Conservation (phyloP, 2,113 vertebrate genomes). For the Caretta caretta region DNA sequence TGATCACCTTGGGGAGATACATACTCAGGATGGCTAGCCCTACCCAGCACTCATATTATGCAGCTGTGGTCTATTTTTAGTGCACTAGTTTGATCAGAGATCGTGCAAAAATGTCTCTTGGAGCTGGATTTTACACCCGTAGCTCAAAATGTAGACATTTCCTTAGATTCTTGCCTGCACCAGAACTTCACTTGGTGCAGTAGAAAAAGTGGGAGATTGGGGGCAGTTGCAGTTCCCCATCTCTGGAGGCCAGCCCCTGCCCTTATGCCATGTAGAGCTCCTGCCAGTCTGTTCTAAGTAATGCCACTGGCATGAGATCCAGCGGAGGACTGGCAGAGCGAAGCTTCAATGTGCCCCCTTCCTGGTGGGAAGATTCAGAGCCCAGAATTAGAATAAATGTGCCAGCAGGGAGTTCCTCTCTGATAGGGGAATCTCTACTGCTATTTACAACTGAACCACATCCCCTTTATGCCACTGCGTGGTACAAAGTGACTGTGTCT, state of each 20-base stretch:
- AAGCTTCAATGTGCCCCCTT: rapidly evolving
- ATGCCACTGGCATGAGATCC: rapidly evolving
- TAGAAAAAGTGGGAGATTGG: background rate
- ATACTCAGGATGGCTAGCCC: no score
- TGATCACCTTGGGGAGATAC: no score
- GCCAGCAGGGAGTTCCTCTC: background rate
- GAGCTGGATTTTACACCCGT: no score
- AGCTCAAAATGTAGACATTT: no score
- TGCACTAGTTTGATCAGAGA: no score
- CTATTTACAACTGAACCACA: background rate
- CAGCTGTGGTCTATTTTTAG: no score
- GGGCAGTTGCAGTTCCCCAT: background rate
- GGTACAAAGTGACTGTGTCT: background rate
- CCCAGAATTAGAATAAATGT: background rate
- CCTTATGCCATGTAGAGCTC: background rate
- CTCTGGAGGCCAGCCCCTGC: no score
- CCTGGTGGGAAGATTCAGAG: background rate
- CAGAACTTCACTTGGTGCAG: background rate
- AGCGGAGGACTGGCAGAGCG: background rate
- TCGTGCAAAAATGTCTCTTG: no score
- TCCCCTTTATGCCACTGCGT: rapidly evolving
- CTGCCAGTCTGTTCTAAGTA: background rate
- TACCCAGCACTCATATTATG: no score
- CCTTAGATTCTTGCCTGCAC: background rate
- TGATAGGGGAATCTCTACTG: background rate